Percentiles rank a stretch among this genome's conserved stretches.
These are phyloP conservation scores for Corythornis vintsioides DNA, from an alignment of 2,113 vertebrate genomes.

Conservation along the genomic window DNA sequence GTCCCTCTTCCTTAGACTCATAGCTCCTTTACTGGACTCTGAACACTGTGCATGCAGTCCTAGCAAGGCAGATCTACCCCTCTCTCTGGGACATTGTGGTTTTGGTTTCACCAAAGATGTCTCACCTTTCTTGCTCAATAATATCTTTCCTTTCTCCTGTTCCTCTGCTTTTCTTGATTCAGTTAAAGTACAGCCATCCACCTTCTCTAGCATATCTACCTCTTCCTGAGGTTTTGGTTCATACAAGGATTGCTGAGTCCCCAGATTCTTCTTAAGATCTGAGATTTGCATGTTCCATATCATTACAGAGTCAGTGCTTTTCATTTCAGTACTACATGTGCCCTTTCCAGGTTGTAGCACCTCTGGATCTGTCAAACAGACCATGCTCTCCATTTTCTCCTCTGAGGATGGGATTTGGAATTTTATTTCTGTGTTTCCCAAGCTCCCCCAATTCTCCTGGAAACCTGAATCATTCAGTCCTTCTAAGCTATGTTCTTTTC, in stretches of 20 bases:
- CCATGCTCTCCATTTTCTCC: neutral
- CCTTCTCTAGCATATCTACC: neutral
- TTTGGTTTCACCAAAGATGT: neutral
- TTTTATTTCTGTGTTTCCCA: neutral
- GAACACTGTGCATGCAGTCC: neutral
- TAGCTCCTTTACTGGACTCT: neutral
- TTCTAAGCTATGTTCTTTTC: neutral
- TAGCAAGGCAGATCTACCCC: neutral
- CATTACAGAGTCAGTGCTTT: neutral
- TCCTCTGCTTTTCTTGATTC: neutral
- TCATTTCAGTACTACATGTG: neutral
- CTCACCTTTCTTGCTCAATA: neutral
- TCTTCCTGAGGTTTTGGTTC: neutral
- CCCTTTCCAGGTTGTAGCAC: neutral
- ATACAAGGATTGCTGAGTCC: neutral
- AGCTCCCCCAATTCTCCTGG: neutral
- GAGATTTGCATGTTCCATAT: neutral
- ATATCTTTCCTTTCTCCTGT: neutral
- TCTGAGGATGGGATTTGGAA: neutral
- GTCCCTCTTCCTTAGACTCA: neutral
- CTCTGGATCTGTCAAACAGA: neutral
- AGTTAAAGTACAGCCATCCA: neutral
- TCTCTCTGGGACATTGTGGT: neutral
- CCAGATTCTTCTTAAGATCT: neutral
- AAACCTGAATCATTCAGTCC: neutral